Percentiles rank a stretch among this genome's conserved stretches.
Evolutionary conservation across 2,888 invertebrate genomes (phyloP).

Genomic region (Myathropa florea): DNA sequence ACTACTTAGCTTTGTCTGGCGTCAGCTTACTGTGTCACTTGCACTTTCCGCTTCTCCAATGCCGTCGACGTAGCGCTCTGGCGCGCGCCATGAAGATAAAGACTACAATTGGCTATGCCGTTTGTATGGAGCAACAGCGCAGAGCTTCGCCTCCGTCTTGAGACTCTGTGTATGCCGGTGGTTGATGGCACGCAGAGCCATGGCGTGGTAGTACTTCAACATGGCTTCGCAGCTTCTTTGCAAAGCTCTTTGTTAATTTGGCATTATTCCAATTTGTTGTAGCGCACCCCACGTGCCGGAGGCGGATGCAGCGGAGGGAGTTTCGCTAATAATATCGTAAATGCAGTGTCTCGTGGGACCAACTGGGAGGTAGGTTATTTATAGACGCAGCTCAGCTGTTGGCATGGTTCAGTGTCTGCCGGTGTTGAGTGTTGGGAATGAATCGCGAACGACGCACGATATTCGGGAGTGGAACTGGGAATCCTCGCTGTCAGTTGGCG

Average conservation of each 20-base stretch:
- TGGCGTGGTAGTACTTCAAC: conserved; percentile 26
- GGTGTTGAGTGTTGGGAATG: not conserved
- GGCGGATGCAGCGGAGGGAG: not conserved
- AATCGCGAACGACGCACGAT: not conserved
- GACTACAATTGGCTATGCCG: not conserved
- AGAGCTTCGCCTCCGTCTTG: not conserved
- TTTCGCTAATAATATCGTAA: conserved; percentile 43
- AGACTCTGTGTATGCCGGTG: not conserved
- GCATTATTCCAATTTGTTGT: conserved; percentile 64
- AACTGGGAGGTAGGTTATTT: conserved; percentile 41
- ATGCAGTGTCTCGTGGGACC: conserved; percentile 15
- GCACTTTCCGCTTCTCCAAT: conserved; percentile 35
- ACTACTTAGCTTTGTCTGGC: conserved; percentile 49
- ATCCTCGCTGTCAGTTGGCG: conserved; percentile 19
- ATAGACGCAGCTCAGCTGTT: conserved; percentile 50
- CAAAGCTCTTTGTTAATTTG: conserved; percentile 65
- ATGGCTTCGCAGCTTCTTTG: conserved; percentile 58
- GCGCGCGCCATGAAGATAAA: not conserved
- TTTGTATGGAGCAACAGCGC: conserved; percentile 9
- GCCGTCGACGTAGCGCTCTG: not conserved
- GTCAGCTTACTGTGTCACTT: conserved; percentile 67
- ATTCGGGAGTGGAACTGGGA: conserved; percentile 27
- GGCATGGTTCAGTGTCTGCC: conserved; percentile 11
- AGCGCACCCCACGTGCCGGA: conserved; percentile 3
- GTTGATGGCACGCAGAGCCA: not conserved